Base-by-base conservation (phyloP, 2,113 vertebrate genomes). In the Crotalus horridus region DNA sequence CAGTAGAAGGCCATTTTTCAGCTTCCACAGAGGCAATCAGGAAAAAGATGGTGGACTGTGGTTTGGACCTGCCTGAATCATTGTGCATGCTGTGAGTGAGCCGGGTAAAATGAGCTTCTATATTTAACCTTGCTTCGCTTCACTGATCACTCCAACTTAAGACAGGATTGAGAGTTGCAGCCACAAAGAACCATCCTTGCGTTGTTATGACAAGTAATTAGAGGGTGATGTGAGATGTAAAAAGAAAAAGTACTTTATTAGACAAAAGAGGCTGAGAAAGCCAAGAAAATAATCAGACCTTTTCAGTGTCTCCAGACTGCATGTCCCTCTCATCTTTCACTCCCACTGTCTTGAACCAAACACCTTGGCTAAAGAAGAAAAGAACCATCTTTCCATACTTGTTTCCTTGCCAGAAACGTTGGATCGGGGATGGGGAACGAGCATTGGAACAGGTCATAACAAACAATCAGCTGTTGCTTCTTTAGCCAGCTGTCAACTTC, bases 131-230 rank as follows among this genome's bases (percentile, higher is more conserved):
- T 1, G n/a, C 92, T 58, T 93, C 58, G 90, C 87, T 56, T 93
- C 43, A 59, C 95, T 0, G 6, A 89, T 95, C 39, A 33, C 85
- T 94, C 86, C 92, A 26, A 43, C 2, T 88, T 90, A 11, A 87
- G 87, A 91, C 1, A 13, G 54, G 1, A 91, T 7, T 51, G 94
- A 89, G 93, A 96, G 95, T 54, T 48, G 93, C 58, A 86, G 94
- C 26, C 1, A 0, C 0, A 0, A 95, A 94, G 94, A 96, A 95
- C 94, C 92, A 93, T 91, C 94, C 15, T 95, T 94, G 91, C 0
- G 1, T 95, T 97, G 93, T 74, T 95, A 93, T 97, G 97, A 97
- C 96, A 96, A 97, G 96, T 93, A 96, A 97, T 97, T 97, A 97
- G 94, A 48, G 55, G 92, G 92, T 91, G 95, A 97, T 55, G 96